Base-by-base conservation (phyloP, 2,888 invertebrate genomes). In the Adineta ricciae region DNA sequence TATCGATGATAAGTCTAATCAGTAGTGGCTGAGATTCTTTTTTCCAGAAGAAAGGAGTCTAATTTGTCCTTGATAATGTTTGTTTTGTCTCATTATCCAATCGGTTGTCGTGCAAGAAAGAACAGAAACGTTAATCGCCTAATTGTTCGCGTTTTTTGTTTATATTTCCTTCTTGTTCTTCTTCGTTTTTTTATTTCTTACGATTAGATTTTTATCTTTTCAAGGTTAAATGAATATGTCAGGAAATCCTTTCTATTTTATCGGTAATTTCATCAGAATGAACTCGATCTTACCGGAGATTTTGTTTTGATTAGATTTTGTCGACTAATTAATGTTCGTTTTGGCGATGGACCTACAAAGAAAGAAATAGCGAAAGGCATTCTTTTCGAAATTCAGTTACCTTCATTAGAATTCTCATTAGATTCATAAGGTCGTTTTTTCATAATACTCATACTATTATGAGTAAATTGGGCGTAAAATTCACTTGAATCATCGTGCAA, bases 341-440 rank as follows among this genome's bases (percentile, higher is more conserved):
- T 78, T 78, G 78, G 78, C 41, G 78, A 78, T 41, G 78, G 78
- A 21, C 78, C 78, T 46, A 46, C 11, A 46, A 46, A 46, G 11
- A 46, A 46, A 46, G 11, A 11, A 46, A 11, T 46, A 46, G 11
- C 46, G 11, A 46, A 46, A 46, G 46, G 11, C 46, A 46, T 46
- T 5, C 5, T 11, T 46, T 11, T 46, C n/a, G n/a, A n/a, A 46
- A 8, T 46, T 46, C 46, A 46, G 11, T 46, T 46, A 46, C 46
- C 46, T 41, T 78, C 78, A 78, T 78, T 78, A 24, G 41, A 41
- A 78, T 21, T 41, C 14, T 78, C 78, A 41, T 24, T 78, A 1
- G 78, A 78, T 78, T 78, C 78, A n/a, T 78, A 78, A 19, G 78
- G 78, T 41, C 78, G 78, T 78, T 78, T 78, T 78, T 78, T 78